Conservation (phyloP, 2,797 vertebrate genomes). For the Cossypha heuglini region DNA sequence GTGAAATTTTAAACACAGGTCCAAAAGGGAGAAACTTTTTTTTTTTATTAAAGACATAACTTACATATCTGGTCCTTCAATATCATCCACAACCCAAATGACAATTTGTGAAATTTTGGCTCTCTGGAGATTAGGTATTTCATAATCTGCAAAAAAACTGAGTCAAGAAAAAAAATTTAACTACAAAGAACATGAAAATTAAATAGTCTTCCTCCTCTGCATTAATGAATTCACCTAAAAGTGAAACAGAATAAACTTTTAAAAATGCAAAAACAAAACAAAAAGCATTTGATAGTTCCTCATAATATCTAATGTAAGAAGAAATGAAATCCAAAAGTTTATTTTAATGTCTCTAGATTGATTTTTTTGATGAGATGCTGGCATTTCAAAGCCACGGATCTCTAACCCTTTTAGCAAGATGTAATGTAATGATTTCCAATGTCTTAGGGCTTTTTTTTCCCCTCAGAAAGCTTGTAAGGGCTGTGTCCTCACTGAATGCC, state of each 20-base stretch:
- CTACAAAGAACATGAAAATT: background rate
- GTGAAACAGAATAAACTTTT: background rate
- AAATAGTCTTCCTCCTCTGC: background rate
- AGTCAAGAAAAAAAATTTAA: background rate
- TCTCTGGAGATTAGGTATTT: constrained; percentile 77
- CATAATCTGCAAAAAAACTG: constrained; percentile 80
- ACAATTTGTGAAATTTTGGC: constrained; percentile 68
- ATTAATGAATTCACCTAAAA: background rate
- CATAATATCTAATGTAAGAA: background rate
- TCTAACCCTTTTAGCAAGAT: background rate
- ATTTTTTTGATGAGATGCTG: background rate
- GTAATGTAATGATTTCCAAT: background rate
- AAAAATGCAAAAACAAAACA: background rate
- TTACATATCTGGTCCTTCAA: constrained; percentile 70
- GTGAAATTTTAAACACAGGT: background rate
- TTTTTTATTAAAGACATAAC: background rate
- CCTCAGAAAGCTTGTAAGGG: background rate
- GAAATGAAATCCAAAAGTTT: background rate
- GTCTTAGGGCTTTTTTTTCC: background rate
- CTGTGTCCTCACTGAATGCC: background rate
- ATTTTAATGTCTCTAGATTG: background rate
- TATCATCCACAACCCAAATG: constrained; percentile 79
- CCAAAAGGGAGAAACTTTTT: background rate
- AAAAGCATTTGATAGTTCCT: background rate
- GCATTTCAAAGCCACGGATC: background rate